Conservation (phyloP, 2,888 invertebrate genomes). For the Priocnemis perturbator region DNA sequence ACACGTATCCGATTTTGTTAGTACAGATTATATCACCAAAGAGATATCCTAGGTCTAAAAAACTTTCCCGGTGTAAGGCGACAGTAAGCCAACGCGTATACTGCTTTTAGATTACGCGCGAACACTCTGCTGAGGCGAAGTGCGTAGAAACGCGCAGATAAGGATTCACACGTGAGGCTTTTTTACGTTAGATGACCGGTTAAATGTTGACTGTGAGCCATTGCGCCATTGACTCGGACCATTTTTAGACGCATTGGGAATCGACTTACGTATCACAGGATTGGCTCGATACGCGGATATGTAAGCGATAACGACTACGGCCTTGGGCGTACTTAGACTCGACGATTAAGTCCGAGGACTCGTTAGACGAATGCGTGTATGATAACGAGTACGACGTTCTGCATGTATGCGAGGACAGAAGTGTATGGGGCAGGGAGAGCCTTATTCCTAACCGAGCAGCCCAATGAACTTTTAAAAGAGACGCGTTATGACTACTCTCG, state of each 20-base stretch:
- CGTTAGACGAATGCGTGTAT: slow-evolving; percentile 46
- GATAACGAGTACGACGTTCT: slow-evolving; percentile 47
- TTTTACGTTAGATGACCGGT: no score
- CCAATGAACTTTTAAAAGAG: slow-evolving; percentile 24
- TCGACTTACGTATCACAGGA: slow-evolving; percentile 36
- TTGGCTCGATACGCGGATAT: slow-evolving; percentile 52
- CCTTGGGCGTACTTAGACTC: slow-evolving; percentile 59
- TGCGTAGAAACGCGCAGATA: no score
- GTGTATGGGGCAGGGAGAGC: slow-evolving; percentile 14
- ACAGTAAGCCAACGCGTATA: no score
- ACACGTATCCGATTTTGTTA: no score
- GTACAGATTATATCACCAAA: no score
- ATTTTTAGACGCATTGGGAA: slow-evolving; percentile 21
- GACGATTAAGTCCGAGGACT: slow-evolving; percentile 63
- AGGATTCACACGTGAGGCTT: no score
- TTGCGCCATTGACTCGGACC: neutral
- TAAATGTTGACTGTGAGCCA: no score
- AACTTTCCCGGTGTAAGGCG: no score
- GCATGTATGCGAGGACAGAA: slow-evolving; percentile 30
- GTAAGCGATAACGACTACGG: slow-evolving; percentile 57
- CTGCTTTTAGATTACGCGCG: no score
- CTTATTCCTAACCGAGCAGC: slow-evolving; percentile 21
- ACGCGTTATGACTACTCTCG: no score
- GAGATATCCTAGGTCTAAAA: no score
- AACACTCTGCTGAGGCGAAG: no score